Evolutionary conservation across 2,113 vertebrate species (phyloP).

Genomic region (Callipepla californica): DNA sequence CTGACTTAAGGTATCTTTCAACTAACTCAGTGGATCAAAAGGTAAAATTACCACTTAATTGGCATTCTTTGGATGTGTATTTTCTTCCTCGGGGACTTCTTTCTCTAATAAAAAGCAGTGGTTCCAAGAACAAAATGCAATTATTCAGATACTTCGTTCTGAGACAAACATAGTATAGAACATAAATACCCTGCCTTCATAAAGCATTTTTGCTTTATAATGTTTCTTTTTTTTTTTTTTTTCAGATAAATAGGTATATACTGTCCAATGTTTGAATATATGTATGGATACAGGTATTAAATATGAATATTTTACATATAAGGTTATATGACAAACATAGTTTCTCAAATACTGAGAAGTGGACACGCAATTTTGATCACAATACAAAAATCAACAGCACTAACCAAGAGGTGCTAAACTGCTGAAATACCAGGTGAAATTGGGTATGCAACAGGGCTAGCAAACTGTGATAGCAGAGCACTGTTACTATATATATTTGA

Average conservation of each 20-base stretch:
- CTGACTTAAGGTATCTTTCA: neutral
- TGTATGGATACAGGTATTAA: neutral
- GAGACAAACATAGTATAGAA: neutral
- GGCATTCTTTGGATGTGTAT: neutral
- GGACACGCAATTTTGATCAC: neutral
- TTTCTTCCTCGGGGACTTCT: neutral
- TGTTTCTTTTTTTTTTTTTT: neutral
- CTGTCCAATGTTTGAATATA: neutral
- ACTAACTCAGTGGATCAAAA: neutral
- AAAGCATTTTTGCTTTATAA: neutral
- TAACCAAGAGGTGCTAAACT: neutral
- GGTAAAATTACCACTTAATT: neutral
- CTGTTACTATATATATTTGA: neutral
- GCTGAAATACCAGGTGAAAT: neutral
- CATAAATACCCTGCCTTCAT: neutral
- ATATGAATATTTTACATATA: neutral
- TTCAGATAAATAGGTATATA: neutral
- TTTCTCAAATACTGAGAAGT: neutral
- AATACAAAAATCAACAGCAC: neutral
- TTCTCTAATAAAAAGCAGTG: neutral
- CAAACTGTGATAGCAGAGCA: neutral
- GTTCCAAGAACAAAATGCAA: neutral
- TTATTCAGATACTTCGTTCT: neutral
- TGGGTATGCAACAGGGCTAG: neutral
- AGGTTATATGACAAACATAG: neutral